Evolutionary conservation across 2,888 invertebrate genomes (phyloP).

Genomic region (Eudemis profundana): DNA sequence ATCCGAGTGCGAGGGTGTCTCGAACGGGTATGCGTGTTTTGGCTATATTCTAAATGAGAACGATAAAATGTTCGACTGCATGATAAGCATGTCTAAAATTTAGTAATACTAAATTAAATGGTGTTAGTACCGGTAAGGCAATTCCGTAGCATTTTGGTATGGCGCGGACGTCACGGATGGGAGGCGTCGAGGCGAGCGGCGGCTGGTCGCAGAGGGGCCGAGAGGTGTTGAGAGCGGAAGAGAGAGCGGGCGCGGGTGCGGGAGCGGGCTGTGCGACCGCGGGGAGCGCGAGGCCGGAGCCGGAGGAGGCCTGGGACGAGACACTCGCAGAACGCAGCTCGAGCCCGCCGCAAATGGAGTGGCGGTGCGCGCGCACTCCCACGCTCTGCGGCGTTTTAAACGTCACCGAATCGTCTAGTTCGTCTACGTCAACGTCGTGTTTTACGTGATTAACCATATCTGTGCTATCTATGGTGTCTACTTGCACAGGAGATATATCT

Average conservation of each 20-base stretch:
- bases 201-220: slow-evolving; percentile 69
- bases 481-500: slow-evolving; percentile 79
- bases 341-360: slow-evolving; percentile 69
- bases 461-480: slow-evolving; percentile 78
- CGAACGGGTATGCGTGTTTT: slow-evolving; percentile 42
- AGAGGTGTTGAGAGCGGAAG: slow-evolving; percentile 54
- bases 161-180: slow-evolving; percentile 79
- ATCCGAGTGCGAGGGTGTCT: slow-evolving; percentile 50
- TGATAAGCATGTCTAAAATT: slow-evolving; percentile 71
- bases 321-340: slow-evolving; percentile 55
- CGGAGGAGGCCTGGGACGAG: slow-evolving; percentile 36
- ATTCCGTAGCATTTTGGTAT: slow-evolving; percentile 83
- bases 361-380: slow-evolving; percentile 71
- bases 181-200: slow-evolving; percentile 74
- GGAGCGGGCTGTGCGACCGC: slow-evolving; percentile 43
- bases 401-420: slow-evolving; percentile 72
- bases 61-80: slow-evolving; percentile 57
- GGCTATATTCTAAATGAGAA: slow-evolving; percentile 44
- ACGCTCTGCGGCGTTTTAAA: slow-evolving; percentile 79
- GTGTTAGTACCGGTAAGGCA: slow-evolving; percentile 86
- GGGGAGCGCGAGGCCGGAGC: slow-evolving; percentile 45
- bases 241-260: slow-evolving; percentile 47
- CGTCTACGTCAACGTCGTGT: slow-evolving; percentile 62
- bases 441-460: slow-evolving; percentile 64
- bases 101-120: slow-evolving; percentile 83